A percentile compares a stretch with the other conserved stretches of the same genome.
phyloP scores from a whole-genome alignment of 2,113 vertebrate genomes.

The Dromiciops gliroides region DNA sequence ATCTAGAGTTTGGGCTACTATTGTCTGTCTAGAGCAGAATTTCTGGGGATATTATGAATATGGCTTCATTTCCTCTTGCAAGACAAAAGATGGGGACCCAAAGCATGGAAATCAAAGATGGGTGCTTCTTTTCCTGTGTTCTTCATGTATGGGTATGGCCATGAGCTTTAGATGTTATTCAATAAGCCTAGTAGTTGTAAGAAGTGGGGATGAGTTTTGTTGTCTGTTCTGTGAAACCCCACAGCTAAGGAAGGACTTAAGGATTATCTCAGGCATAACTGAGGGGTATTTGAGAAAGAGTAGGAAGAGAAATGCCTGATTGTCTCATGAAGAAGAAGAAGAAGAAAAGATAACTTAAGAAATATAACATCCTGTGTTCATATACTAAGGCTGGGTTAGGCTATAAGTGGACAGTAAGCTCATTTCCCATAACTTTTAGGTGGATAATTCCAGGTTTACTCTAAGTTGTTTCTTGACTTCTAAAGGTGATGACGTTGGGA shows the following conservation, averaged over 20 bases:
- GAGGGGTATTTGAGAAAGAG: neutral
- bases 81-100: neutral
- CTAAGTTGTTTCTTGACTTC: neutral
- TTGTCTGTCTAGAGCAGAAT: neutral
- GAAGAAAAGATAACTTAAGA: neutral
- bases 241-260: neutral
- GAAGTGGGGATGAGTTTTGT: neutral
- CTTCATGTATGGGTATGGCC: neutral
- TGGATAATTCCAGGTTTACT: neutral
- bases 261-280: neutral
- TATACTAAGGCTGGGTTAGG: neutral
- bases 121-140: neutral
- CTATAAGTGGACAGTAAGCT: neutral
- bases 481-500: neutral
- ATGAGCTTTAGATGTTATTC: neutral
- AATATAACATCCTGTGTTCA: neutral
- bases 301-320: neutral
- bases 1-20: neutral
- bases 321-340: neutral
- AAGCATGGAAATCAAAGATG: neutral
- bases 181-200: neutral
- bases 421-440: neutral
- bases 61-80: neutral
- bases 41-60: neutral
- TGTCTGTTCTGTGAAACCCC: neutral